Percentiles rank a stretch among this genome's conserved stretches.
phyloP scores from a whole-genome alignment of 2,888 invertebrate species.

The Ennomos erosarius region DNA sequence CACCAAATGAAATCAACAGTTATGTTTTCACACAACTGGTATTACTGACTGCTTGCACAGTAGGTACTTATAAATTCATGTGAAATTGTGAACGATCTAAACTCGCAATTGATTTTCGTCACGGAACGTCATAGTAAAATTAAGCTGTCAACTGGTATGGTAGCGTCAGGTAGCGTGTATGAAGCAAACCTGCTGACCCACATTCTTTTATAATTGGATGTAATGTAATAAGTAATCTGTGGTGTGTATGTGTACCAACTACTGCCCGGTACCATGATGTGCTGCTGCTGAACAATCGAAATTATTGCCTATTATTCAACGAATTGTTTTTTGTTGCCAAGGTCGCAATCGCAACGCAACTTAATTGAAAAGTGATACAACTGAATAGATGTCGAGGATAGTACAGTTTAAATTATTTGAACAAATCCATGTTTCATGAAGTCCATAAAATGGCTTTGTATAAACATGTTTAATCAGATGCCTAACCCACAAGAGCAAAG shows the following conservation, averaged over 20 bases:
- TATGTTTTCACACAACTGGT: neutral
- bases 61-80: no score
- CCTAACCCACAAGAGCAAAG: neutral
- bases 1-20: constrained; percentile 2
- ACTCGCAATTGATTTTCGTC: constrained; percentile 30
- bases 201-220: constrained; percentile 45
- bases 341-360: constrained; percentile 26
- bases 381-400: neutral
- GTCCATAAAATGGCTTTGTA: no score
- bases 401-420: no score
- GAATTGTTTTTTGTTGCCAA: constrained; percentile 32
- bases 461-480: no score
- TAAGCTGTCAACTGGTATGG: constrained; percentile 39
- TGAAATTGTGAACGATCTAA: constrained; percentile 4
- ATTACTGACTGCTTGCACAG: constrained; percentile 8
- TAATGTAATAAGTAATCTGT: constrained; percentile 24
- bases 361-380: constrained; percentile 8
- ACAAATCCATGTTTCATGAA: no score
- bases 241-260: constrained; percentile 20
- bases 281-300: constrained; percentile 4
- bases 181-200: constrained; percentile 46
- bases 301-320: constrained; percentile 30
- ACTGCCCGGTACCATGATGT: constrained; percentile 34
- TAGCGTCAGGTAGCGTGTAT: constrained; percentile 32
- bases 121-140: constrained; percentile 34